phyloP scores from a whole-genome alignment of 2,797 vertebrate genomes.

The Aotus griseimembra region DNA sequence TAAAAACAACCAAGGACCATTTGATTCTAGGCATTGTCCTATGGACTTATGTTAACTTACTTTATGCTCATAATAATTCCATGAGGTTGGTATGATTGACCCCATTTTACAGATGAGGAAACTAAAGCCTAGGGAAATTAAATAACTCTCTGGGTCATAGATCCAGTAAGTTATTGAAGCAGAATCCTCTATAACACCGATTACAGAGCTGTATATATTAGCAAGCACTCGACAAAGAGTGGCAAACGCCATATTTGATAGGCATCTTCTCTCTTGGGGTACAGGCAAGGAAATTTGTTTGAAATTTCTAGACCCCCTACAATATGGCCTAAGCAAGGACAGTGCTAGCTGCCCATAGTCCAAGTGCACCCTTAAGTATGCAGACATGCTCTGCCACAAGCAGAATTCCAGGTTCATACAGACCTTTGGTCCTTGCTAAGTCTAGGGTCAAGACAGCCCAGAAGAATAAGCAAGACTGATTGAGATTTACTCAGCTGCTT shows the following conservation, averaged over 20 bases:
- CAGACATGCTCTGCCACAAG: not conserved
- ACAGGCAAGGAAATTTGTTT: not conserved
- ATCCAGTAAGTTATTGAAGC: not conserved
- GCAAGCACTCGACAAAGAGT: not conserved
- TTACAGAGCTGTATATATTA: not conserved
- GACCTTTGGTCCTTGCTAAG: not conserved
- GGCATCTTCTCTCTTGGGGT: not conserved
- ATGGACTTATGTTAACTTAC: not conserved
- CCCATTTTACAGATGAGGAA: not conserved
- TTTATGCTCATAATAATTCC: not conserved
- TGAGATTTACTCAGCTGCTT: not conserved
- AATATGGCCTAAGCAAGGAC: not conserved
- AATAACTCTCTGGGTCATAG: not conserved
- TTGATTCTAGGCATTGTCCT: not conserved
- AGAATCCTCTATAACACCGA: not conserved
- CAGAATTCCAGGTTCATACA: not conserved
- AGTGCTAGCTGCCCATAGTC: not conserved
- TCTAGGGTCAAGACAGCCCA: not conserved
- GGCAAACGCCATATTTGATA: not conserved
- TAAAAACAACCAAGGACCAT: not conserved
- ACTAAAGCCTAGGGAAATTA: not conserved
- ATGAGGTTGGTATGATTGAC: not conserved
- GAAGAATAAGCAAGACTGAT: not conserved
- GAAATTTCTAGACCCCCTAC: not conserved
- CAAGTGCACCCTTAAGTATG: not conserved